These are phyloP conservation scores for Rhopalosiphum nymphaeae DNA, from an alignment of 2,888 invertebrate species.

Conservation along the genomic window DNA sequence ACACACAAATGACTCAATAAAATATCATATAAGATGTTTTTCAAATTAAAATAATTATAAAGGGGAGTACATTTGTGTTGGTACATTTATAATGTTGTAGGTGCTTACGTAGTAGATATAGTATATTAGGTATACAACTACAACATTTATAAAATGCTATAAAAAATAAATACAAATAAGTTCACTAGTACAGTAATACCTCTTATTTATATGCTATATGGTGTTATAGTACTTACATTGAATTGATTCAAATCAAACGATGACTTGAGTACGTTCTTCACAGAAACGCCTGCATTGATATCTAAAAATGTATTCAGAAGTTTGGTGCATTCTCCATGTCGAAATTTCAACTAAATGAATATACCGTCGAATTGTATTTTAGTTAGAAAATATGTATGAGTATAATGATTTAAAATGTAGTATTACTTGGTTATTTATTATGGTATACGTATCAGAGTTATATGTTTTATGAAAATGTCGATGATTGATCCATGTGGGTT, in stretches of 20 bases:
- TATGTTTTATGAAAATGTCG: conserved; percentile 67
- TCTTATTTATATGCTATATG: too few species aligned
- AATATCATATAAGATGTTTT: neutral
- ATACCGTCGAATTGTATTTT: neutral
- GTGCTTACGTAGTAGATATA: neutral
- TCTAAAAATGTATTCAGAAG: conserved; percentile 72
- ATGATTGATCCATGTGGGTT: conserved; percentile 70
- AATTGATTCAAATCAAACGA: conserved; percentile 13
- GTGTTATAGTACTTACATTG: neutral
- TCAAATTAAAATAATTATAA: neutral
- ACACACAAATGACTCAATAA: conserved; percentile 20
- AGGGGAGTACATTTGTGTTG: neutral
- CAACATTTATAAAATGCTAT: neutral
- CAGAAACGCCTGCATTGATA: conserved; percentile 71
- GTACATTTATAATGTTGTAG: neutral
- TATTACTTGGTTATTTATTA: conserved; percentile 70
- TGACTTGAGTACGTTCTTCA: conserved; percentile 67
- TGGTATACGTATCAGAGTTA: conserved; percentile 69
- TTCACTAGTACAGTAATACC: too few species aligned
- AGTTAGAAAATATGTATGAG: conserved; percentile 14
- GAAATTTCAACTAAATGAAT: conserved; percentile 58
- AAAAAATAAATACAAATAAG: too few species aligned
- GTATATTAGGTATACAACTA: neutral
- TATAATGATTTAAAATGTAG: neutral
- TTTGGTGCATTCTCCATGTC: conserved; percentile 73